Percentiles rank a stretch among this genome's conserved stretches.
Conservation (phyloP, 2,797 vertebrate genomes). For the Fistularia commersonii region DNA sequence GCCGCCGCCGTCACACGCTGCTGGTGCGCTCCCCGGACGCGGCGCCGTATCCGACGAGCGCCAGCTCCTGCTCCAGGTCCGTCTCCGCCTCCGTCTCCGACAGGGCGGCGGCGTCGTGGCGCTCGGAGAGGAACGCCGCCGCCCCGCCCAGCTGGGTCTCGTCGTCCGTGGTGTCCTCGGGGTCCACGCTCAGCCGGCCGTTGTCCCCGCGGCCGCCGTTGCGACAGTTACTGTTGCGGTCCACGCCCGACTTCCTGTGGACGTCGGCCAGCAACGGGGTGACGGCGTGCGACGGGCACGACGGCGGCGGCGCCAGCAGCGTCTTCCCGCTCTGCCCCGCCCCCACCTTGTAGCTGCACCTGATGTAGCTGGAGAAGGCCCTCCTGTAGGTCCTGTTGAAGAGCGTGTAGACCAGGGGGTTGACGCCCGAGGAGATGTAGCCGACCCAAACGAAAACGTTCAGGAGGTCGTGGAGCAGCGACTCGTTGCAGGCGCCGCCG, state of each 20-base stretch:
- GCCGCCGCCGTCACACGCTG: conserved; percentile 87
- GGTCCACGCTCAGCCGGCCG: conserved; percentile 69
- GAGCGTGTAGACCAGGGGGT: conserved; percentile 96
- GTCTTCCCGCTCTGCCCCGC: conserved; percentile 42
- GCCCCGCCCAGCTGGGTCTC: conserved; percentile 55
- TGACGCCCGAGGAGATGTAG: conserved; percentile 95
- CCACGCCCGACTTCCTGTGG: conserved; percentile 52
- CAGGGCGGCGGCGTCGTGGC: conserved; percentile 33
- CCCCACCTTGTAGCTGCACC: conserved; percentile 79
- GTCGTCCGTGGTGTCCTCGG: conserved; percentile 78
- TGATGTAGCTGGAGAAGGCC: conserved; percentile 94
- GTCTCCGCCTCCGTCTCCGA: conserved; percentile 56
- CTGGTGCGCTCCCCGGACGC: conserved; percentile 84
- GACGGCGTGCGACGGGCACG: conserved; percentile 65
- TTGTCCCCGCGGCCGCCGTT: conserved; percentile 71
- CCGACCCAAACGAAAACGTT: conserved; percentile 98
- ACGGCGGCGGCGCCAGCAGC: conserved; percentile 45
- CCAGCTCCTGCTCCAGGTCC: conserved; percentile 67
- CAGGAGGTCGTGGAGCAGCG: conserved; percentile 86
- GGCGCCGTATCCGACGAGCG: conserved; percentile 80
- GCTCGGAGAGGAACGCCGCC: conserved; percentile 45
- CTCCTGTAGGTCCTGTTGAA: conserved; percentile 96
- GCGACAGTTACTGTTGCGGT: conserved; percentile 80
- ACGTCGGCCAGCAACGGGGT: conserved; percentile 63
- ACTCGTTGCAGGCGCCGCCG: conserved; percentile 81